phyloP scores from a whole-genome alignment of 2,888 invertebrate genomes.

The Apamea crenata region DNA sequence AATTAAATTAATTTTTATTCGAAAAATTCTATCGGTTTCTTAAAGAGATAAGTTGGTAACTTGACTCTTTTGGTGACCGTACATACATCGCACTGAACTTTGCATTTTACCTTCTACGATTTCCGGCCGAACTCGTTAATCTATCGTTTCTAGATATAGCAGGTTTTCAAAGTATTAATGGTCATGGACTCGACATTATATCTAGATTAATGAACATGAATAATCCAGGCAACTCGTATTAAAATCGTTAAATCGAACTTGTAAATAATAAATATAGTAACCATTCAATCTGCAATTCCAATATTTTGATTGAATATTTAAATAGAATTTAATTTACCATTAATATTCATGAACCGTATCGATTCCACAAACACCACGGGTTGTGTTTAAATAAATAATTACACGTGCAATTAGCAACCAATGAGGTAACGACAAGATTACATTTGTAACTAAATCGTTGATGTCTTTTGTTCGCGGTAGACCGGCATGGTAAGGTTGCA shows the following conservation, averaged over 20 bases:
- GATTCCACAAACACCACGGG: slow-evolving; percentile 44
- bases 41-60: not conserved
- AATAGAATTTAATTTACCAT: slow-evolving; percentile 35
- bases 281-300: slow-evolving; percentile 52
- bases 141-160: slow-evolving; percentile 1
- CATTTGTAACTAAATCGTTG: slow-evolving; percentile 69
- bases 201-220: slow-evolving; percentile 24
- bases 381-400: slow-evolving; percentile 56
- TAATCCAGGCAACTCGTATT: slow-evolving; percentile 26
- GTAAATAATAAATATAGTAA: slow-evolving; percentile 42
- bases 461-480: slow-evolving; percentile 69
- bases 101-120: slow-evolving; percentile 3
- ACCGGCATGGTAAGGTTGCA: slow-evolving; percentile 13
- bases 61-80: not conserved
- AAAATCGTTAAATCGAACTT: slow-evolving; percentile 33
- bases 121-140: slow-evolving; percentile 20
- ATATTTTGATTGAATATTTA: slow-evolving; percentile 53
- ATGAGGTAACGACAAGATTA: slow-evolving; percentile 69
- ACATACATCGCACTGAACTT: not conserved
- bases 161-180: slow-evolving; percentile 18
- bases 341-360: slow-evolving; percentile 56
- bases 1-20: not conserved
- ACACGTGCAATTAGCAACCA: slow-evolving; percentile 51
- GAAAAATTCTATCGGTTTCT: not conserved
- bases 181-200: slow-evolving; percentile 15